A percentile compares a stretch with the other conserved stretches of the same genome.
Conservation (phyloP, 2,797 vertebrate species). For the Picus viridis region DNA sequence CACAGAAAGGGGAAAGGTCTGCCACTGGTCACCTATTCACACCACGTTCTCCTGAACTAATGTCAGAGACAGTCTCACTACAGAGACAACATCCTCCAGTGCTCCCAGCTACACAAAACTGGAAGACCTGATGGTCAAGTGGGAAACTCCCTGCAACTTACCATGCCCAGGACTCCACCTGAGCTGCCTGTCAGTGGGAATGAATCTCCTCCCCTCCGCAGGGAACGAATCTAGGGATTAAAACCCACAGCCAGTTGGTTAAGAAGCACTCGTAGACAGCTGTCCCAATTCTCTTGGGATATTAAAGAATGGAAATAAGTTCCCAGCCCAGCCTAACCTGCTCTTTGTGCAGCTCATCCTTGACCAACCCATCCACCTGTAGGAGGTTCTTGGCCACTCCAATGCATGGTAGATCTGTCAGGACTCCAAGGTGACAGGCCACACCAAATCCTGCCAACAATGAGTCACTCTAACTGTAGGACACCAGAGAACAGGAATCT, state of each 20-base stretch:
- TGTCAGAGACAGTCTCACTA: not conserved
- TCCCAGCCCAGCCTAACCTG: conserved; percentile 79
- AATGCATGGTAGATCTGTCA: conserved; percentile 87
- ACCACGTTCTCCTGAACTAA: fast-evolving
- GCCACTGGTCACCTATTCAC: not conserved
- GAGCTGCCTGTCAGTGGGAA: conserved; percentile 86
- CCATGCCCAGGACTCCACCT: conserved; percentile 87
- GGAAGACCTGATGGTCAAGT: not conserved
- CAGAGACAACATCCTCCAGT: not conserved
- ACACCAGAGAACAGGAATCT: not conserved
- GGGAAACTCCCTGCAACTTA: conserved; percentile 55
- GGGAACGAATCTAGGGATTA: conserved; percentile 65
- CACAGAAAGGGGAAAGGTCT: not conserved
- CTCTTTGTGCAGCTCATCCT: conserved; percentile 82
- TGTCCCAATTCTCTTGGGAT: not conserved
- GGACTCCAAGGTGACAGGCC: conserved; percentile 92
- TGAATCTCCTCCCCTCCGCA: conserved; percentile 84
- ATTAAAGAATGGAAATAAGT: not conserved
- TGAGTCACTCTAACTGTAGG: not conserved
- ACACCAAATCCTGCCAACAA: conserved; percentile 87
- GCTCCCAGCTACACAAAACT: not conserved
- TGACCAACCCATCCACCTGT: conserved; percentile 87
- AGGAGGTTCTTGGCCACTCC: conserved; percentile 97
- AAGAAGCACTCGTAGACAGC: fast-evolving
- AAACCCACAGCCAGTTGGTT: not conserved